Conservation (phyloP, 2,797 vertebrate species). For the Gambelia wislizenii region DNA sequence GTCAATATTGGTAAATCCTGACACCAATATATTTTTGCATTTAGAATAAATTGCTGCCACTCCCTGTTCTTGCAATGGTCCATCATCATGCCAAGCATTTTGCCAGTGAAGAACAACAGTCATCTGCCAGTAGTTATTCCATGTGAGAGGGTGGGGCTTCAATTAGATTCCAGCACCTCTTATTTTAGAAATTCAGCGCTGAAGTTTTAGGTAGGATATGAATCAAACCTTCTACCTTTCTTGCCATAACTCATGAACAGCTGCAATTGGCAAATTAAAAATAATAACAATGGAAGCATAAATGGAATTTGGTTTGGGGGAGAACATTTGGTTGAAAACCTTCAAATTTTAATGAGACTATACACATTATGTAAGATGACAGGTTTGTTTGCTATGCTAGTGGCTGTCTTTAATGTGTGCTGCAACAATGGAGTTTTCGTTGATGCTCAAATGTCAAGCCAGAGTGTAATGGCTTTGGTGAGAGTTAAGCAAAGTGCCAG, state of each 20-base stretch:
- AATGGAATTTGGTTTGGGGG: constrained; percentile 68
- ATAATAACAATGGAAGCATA: constrained; percentile 45
- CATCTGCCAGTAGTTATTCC: constrained; percentile 31
- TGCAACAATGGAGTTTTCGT: constrained; percentile 41
- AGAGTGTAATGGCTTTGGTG: constrained; percentile 53
- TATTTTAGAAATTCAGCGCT: neutral
- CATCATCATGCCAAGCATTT: neutral
- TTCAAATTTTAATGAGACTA: constrained; percentile 61
- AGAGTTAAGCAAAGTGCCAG: constrained; percentile 33
- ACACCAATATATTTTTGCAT: neutral
- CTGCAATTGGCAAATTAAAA: constrained; percentile 35
- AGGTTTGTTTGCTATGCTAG: constrained; percentile 35
- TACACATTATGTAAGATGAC: constrained; percentile 58
- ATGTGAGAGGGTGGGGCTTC: neutral
- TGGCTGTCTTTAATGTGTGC: constrained; percentile 43
- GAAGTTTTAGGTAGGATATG: neutral
- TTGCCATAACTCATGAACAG: constrained; percentile 57
- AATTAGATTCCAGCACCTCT: neutral
- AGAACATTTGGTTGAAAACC: constrained; percentile 64
- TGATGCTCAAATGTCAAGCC: constrained; percentile 51
- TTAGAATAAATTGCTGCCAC: neutral
- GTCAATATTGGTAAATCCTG: no score
- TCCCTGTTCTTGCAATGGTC: no score
- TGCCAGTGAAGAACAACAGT: neutral
- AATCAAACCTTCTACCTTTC: constrained; percentile 33